These are phyloP conservation scores for Lycaena phlaeas DNA, from an alignment of 2,888 invertebrate species.

Conservation along the genomic window DNA sequence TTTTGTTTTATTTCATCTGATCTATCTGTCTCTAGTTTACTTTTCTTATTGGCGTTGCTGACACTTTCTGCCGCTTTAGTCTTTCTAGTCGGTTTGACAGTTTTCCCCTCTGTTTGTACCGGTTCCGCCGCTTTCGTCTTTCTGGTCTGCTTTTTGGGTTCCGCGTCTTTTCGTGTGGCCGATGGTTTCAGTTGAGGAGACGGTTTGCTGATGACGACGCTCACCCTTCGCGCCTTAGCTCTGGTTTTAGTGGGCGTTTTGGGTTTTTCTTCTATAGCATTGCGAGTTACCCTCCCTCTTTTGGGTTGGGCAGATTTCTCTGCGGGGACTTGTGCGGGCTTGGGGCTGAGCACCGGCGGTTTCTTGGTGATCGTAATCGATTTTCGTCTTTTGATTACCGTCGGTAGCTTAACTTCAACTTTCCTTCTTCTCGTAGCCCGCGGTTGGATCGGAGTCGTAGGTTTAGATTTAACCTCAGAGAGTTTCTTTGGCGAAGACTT, in stretches of 20 bases:
- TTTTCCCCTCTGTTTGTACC: conserved; percentile 8
- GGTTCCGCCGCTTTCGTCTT: background rate
- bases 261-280: conserved; percentile 16
- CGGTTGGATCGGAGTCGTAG: background rate
- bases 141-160: background rate
- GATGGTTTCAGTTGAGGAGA: conserved; percentile 35
- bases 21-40: background rate
- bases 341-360: conserved; percentile 32
- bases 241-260: conserved; percentile 33
- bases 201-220: conserved; percentile 30
- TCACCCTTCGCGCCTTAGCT: conserved; percentile 25
- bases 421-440: conserved; percentile 8
- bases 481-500: conserved; percentile 11
- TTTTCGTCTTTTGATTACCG: conserved; percentile 25
- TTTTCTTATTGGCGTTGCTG: background rate
- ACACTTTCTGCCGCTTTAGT: conserved; percentile 13
- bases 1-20: background rate
- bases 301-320: conserved; percentile 9
- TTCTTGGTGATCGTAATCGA: conserved; percentile 37
- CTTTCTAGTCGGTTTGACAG: conserved; percentile 13
- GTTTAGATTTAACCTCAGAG: conserved; percentile 5
- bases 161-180: conserved; percentile 12
- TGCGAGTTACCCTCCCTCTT: background rate
- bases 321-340: conserved; percentile 14
- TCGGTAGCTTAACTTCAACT: background rate